Percentiles rank a stretch among this genome's conserved stretches.
These are phyloP conservation scores for Tridacna crocea DNA, from an alignment of 2,888 invertebrate species.

Conservation along the genomic window DNA sequence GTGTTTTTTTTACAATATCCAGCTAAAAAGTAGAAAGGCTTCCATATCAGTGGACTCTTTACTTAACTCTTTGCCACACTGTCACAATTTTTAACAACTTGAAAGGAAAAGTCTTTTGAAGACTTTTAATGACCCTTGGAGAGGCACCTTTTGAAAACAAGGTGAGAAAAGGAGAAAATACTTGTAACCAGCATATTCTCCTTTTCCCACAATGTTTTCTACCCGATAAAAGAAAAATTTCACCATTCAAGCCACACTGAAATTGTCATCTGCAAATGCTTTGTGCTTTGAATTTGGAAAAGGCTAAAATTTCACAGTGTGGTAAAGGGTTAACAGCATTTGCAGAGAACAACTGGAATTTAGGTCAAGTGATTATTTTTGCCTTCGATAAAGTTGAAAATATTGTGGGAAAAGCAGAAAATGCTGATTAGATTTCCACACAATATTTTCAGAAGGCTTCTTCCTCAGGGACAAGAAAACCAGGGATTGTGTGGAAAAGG, in stretches of 20 bases:
- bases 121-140: not conserved
- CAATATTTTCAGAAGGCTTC: too few relatives aligned
- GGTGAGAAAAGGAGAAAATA: not conserved
- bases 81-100: not conserved
- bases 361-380: too few relatives aligned
- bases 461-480: too few relatives aligned
- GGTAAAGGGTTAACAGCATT: too few relatives aligned
- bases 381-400: too few relatives aligned
- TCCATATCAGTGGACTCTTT: too few relatives aligned
- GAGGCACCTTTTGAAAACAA: not conserved
- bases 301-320: too few relatives aligned
- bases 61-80: not conserved
- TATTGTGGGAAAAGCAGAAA: too few relatives aligned
- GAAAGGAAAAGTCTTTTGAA: not conserved
- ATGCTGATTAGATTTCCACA: too few relatives aligned
- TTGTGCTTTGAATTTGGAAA: not conserved
- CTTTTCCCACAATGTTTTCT: conserved; percentile 1
- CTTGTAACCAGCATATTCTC: not conserved
- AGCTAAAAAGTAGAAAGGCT: not conserved
- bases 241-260: not conserved
- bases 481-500: too few relatives aligned
- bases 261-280: not conserved
- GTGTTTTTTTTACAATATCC: not conserved
- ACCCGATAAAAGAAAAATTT: not conserved
- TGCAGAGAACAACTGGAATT: too few relatives aligned